These are phyloP conservation scores for Actinopyga echinites DNA, from an alignment of 53 echinoderm and acorn worm genomes.

Conservation along the genomic window DNA sequence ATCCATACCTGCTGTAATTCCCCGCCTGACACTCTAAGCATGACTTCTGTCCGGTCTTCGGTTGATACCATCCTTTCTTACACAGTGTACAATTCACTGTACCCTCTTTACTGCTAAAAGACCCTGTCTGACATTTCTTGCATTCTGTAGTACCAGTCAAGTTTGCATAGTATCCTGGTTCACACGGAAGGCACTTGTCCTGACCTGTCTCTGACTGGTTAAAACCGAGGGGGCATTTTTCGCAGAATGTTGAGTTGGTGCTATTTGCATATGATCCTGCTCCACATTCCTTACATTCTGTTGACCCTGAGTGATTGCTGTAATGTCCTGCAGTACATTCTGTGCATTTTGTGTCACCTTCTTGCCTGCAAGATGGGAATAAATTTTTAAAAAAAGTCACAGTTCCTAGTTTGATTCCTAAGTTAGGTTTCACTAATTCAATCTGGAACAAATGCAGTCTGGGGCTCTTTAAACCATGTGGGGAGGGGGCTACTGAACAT, in stretches of 20 bases:
- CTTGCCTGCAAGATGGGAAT: not conserved
- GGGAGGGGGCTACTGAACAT: too few species aligned
- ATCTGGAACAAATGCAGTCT: too few species aligned
- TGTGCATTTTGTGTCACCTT: not conserved
- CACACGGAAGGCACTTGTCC: constrained; percentile 47
- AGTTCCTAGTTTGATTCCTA: not conserved
- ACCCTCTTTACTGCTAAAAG: constrained; percentile 16
- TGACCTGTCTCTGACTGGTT: constrained; percentile 51
- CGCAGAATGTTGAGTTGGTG: constrained; percentile 50
- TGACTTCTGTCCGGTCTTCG: not conserved
- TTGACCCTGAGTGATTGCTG: constrained; percentile 27
- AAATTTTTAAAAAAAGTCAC: too few species aligned
- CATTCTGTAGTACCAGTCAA: constrained; percentile 57
- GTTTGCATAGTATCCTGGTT: constrained; percentile 62
- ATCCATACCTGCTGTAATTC: constrained; percentile 12
- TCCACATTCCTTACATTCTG: constrained; percentile 49
- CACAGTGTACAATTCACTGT: constrained; percentile 41
- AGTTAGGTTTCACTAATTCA: too few species aligned
- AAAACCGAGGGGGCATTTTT: constrained; percentile 41
- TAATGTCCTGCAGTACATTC: constrained; percentile 11
- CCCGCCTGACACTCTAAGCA: constrained; percentile 47
- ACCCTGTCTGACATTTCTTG: constrained; percentile 55
- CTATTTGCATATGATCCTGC: constrained; percentile 63
- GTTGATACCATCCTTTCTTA: constrained; percentile 30
- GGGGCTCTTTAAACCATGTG: too few species aligned